Conservation (phyloP, 1,140 invertebrate genomes). For the Drosophila bifasciata region DNA sequence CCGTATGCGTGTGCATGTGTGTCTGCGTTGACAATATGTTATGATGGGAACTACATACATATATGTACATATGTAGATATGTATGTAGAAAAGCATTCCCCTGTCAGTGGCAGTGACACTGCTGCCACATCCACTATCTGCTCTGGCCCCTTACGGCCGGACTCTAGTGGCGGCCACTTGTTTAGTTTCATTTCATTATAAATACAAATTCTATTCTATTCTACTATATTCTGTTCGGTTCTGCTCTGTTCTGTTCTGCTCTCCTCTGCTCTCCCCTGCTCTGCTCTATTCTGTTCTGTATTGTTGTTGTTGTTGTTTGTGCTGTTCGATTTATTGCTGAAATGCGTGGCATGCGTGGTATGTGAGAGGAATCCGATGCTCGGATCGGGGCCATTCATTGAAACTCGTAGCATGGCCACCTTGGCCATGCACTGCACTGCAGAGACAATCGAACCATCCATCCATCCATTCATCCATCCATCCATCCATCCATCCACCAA, state of each 20-base stretch:
- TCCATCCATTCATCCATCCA: too few species aligned
- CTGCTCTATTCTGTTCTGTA: too few species aligned
- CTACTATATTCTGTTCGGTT: too few species aligned
- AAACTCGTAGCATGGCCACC: neutral
- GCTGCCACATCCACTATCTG: conserved; percentile 10
- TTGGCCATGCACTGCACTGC: conserved; percentile 1
- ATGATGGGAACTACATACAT: conserved; percentile 5
- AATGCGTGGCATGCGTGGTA: conserved; percentile 37
- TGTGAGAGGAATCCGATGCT: conserved; percentile 25
- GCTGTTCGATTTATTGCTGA: conserved; percentile 19
- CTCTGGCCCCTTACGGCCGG: too few species aligned
- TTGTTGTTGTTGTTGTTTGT: neutral
- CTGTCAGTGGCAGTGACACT: neutral
- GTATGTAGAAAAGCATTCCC: neutral
- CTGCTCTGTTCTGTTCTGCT: too few species aligned
- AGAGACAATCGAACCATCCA: neutral
- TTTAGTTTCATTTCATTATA: conserved; percentile 22
- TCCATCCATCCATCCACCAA: neutral
- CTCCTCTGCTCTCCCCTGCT: neutral
- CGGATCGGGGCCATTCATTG: conserved; percentile 3
- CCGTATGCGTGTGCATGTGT: conserved; percentile 22
- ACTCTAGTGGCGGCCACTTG: conserved; percentile 43
- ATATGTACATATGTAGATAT: too few species aligned
- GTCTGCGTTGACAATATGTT: conserved; percentile 59
- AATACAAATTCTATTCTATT: neutral